A percentile compares a stretch with the other conserved stretches of the same genome.
These are phyloP conservation scores for Phyllostomus discolor DNA, from an alignment of 2,113 vertebrate species.

Conservation along the genomic window DNA sequence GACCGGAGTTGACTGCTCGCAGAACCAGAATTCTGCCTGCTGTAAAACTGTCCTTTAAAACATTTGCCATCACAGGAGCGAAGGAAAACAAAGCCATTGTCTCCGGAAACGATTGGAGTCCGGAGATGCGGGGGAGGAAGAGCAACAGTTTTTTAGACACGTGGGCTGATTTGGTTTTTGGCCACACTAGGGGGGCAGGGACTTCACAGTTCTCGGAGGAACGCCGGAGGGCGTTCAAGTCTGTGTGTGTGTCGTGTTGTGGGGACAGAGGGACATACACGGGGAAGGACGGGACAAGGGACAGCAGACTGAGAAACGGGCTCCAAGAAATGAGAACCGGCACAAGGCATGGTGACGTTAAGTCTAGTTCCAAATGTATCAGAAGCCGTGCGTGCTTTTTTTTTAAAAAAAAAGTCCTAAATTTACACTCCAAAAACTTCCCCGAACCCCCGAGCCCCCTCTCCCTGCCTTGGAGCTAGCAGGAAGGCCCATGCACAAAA, in stretches of 20 bases:
- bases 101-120: conserved; percentile 52
- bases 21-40: conserved; percentile 72
- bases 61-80: conserved; percentile 72
- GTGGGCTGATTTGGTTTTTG: conserved; percentile 61
- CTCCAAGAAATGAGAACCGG: conserved; percentile 52
- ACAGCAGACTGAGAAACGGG: background rate
- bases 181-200: conserved; percentile 71
- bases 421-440: conserved; percentile 87
- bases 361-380: conserved; percentile 84
- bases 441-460: conserved; percentile 45
- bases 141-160: conserved; percentile 57
- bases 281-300: conserved; percentile 54
- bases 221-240: conserved; percentile 68
- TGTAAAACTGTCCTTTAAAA: conserved; percentile 68
- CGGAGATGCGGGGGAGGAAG: conserved; percentile 58
- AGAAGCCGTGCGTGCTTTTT: conserved; percentile 93
- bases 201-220: conserved; percentile 74
- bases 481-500: conserved; percentile 89
- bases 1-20: conserved; percentile 71
- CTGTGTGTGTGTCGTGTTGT: conserved; percentile 63
- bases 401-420: conserved; percentile 85
- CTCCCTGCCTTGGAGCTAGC: conserved; percentile 84
- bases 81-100: conserved; percentile 68
- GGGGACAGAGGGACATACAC: conserved; percentile 66
- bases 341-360: conserved; percentile 74